Evolutionary conservation across 2,113 vertebrate genomes (phyloP).

Genomic region (Actinemys pallida): DNA sequence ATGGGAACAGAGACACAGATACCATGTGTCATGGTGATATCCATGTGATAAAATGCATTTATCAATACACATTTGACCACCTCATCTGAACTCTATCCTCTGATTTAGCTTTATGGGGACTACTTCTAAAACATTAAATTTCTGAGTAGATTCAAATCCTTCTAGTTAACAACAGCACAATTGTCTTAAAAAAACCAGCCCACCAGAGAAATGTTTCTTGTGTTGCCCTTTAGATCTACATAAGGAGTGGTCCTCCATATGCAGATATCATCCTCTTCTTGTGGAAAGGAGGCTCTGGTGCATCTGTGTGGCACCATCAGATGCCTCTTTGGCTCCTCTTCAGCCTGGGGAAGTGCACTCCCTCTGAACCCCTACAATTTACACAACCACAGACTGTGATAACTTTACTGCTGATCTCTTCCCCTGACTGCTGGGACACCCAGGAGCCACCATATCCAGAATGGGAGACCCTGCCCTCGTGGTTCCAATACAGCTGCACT

Average conservation of each 20-base stretch:
- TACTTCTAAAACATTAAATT: background rate
- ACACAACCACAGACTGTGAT: background rate
- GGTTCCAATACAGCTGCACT: background rate
- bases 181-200: background rate
- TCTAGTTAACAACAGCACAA: background rate
- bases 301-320: background rate
- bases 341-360: background rate
- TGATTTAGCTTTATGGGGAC: background rate
- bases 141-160: background rate
- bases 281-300: background rate
- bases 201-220: background rate
- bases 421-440: background rate
- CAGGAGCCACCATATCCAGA: background rate
- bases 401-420: background rate
- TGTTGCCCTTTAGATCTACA: background rate
- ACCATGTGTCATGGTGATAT: background rate
- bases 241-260: background rate
- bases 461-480: rapidly evolving
- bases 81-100: background rate
- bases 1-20: no score
- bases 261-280: background rate
- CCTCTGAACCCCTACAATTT: background rate
- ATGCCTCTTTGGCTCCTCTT: no score
- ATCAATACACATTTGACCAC: background rate
- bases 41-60: background rate